A percentile compares a stretch with the other conserved stretches of the same genome.
phyloP scores from a whole-genome alignment of 2,797 vertebrate genomes.

The Amazona finschi region DNA sequence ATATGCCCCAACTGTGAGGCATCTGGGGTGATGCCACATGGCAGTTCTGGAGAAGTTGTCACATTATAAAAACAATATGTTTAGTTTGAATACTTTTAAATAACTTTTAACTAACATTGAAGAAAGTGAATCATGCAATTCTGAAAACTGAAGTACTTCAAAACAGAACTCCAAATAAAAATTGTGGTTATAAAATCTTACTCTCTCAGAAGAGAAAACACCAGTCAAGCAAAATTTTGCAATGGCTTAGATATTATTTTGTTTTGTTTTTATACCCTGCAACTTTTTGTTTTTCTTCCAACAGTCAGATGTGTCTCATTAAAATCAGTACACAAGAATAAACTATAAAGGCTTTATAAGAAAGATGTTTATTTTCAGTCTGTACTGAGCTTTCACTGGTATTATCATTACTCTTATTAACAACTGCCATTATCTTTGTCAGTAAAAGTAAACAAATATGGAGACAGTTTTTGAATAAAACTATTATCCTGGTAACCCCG shows the following conservation, averaged over 20 bases:
- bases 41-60: neutral
- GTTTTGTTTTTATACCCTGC: neutral
- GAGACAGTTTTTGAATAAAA: neutral
- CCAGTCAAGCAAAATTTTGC: neutral
- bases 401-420: neutral
- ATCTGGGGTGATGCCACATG: neutral
- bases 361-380: neutral
- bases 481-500: neutral
- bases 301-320: neutral
- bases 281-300: neutral
- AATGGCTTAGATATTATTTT: neutral
- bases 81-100: neutral
- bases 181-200: neutral
- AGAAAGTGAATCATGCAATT: neutral
- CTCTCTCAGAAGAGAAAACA: neutral
- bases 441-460: neutral
- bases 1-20: rapidly evolving
- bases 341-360: neutral
- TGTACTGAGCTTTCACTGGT: neutral
- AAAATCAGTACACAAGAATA: neutral
- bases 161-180: neutral
- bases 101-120: neutral
- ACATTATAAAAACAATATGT: neutral
- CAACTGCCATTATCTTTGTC: neutral
- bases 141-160: neutral